Evolutionary conservation across 2,113 vertebrate species (phyloP).

Genomic region (Lota lota): DNA sequence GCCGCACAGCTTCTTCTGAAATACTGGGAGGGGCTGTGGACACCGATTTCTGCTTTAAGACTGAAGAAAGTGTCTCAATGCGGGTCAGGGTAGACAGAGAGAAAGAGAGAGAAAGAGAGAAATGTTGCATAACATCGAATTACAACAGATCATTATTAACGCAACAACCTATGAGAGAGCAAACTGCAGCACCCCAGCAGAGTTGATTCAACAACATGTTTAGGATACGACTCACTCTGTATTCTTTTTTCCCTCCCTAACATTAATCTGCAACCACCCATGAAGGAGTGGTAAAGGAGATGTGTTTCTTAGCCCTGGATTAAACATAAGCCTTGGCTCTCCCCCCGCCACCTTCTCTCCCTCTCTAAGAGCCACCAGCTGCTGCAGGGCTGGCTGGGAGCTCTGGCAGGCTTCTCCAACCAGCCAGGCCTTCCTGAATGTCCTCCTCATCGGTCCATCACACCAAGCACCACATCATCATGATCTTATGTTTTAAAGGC

Average conservation of each 20-base stretch:
- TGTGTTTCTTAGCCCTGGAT: constrained; percentile 35
- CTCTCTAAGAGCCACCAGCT: constrained; percentile 37
- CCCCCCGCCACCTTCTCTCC: constrained; percentile 20
- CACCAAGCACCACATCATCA: neutral
- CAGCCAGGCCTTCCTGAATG: constrained; percentile 50
- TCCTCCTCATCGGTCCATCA: constrained; percentile 31
- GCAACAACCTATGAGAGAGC: neutral
- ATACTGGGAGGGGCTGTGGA: constrained; percentile 14
- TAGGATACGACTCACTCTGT: neutral
- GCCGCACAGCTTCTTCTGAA: neutral
- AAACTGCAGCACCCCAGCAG: neutral
- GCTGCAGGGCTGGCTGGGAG: constrained; percentile 1
- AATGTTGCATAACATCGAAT: neutral
- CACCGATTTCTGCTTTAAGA: constrained; percentile 6
- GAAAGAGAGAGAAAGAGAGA: neutral
- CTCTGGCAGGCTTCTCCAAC: neutral
- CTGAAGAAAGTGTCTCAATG: constrained; percentile 19
- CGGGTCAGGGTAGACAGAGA: too few relatives aligned
- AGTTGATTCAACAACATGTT: neutral
- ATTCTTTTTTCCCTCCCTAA: constrained; percentile 1
- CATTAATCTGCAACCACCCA: neutral
- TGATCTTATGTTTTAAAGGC: too few relatives aligned
- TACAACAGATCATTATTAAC: neutral
- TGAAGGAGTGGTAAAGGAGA: constrained; percentile 4
- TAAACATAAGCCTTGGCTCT: neutral